phyloP scores from a whole-genome alignment of 2,797 vertebrate species.

The Echeneis naucrates region DNA sequence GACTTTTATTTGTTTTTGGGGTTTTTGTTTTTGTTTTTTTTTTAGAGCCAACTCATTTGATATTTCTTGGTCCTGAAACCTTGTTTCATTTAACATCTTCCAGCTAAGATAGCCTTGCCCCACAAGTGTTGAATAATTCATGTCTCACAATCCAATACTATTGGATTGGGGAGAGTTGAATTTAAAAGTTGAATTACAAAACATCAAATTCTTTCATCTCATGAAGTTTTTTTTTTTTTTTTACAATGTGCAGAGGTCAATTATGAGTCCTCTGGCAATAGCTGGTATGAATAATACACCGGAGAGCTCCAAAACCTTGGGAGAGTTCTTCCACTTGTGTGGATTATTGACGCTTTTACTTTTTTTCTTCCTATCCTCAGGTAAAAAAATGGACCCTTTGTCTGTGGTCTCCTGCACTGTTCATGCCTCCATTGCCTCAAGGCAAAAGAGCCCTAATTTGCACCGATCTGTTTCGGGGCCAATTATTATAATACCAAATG shows the following conservation, averaged over 20 bases:
- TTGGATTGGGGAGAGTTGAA: slow-evolving; percentile 74
- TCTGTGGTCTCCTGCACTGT: slow-evolving; percentile 78
- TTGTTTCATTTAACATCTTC: slow-evolving; percentile 80
- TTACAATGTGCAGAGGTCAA: slow-evolving; percentile 83
- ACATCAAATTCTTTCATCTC: slow-evolving; percentile 85
- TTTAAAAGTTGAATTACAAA: slow-evolving; percentile 85
- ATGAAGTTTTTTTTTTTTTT: slow-evolving; percentile 75
- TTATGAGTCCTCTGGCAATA: slow-evolving; percentile 85
- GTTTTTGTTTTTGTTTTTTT: slow-evolving; percentile 55
- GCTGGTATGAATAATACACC: slow-evolving; percentile 84
- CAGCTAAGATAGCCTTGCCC: slow-evolving; percentile 73
- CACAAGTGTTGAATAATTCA: slow-evolving; percentile 82
- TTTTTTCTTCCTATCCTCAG: slow-evolving; percentile 77
- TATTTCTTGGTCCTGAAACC: slow-evolving; percentile 69
- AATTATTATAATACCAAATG: slow-evolving; percentile 87
- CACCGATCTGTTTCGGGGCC: slow-evolving; percentile 84
- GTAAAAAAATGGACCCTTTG: slow-evolving; percentile 80
- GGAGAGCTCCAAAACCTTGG: slow-evolving; percentile 78
- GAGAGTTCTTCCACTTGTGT: slow-evolving; percentile 82
- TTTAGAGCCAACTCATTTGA: slow-evolving; percentile 62
- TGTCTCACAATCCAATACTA: slow-evolving; percentile 81
- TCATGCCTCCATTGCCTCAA: slow-evolving; percentile 79
- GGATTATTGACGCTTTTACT: slow-evolving; percentile 84
- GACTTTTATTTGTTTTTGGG: slow-evolving; percentile 67
- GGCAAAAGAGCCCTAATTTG: slow-evolving; percentile 85